phyloP scores from a whole-genome alignment of 2,888 invertebrate genomes.

The Leucania comma region DNA sequence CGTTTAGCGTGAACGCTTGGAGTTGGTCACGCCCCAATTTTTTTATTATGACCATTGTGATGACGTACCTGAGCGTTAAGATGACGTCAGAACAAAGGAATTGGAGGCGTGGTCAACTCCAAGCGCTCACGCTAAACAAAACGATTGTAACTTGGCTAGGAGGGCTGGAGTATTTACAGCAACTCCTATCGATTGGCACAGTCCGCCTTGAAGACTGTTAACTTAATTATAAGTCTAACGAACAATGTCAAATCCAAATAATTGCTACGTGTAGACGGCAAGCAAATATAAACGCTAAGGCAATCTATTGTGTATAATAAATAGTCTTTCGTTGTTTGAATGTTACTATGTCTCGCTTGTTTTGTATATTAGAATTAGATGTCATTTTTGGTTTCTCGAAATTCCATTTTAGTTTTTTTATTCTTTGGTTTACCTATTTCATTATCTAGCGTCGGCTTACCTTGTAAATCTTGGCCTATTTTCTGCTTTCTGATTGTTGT shows the following conservation, averaged over 20 bases:
- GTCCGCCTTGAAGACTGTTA: constrained; percentile 44
- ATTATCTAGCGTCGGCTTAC: background rate
- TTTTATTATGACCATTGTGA: too few species aligned
- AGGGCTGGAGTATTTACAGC: constrained; percentile 28
- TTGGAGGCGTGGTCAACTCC: too few species aligned
- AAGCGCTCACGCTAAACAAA: too few species aligned
- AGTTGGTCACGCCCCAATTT: too few species aligned
- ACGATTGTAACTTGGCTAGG: too few species aligned
- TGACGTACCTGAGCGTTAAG: too few species aligned
- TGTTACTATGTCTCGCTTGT: constrained; percentile 7
- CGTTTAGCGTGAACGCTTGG: too few species aligned
- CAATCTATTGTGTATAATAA: constrained; percentile 18
- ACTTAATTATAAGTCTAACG: constrained; percentile 62
- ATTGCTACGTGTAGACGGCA: constrained; percentile 39
- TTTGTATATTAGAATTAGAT: background rate
- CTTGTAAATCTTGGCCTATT: background rate
- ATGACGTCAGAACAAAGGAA: too few species aligned
- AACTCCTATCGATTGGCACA: constrained; percentile 57
- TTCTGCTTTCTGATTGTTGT: background rate
- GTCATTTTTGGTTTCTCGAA: background rate
- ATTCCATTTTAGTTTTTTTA: too few species aligned
- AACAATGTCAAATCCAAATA: constrained; percentile 49
- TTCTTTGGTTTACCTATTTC: background rate
- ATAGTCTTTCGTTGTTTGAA: constrained; percentile 27
- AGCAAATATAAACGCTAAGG: constrained; percentile 11